phyloP scores from a whole-genome alignment of 2,888 invertebrate species.

The Cosmopolites sordidus region DNA sequence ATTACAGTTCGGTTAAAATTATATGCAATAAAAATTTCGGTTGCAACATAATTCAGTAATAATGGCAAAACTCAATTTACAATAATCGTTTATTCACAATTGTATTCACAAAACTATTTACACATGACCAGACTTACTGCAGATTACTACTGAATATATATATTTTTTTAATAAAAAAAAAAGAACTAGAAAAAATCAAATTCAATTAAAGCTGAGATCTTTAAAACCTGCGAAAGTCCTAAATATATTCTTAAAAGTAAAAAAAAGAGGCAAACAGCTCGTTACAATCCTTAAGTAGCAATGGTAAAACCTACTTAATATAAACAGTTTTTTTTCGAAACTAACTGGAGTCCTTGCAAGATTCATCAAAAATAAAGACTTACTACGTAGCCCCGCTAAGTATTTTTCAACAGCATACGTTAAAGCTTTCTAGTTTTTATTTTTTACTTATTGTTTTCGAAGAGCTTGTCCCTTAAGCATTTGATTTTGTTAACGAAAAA shows the following conservation, averaged over 20 bases:
- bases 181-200: conserved; percentile 21
- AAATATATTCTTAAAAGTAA: conserved; percentile 30
- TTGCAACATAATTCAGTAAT: neutral
- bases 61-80: neutral
- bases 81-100: conserved; percentile 13
- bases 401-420: neutral
- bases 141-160: conserved; percentile 1
- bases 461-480: conserved; percentile 78
- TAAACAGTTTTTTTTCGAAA: neutral
- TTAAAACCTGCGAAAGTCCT: conserved; percentile 34
- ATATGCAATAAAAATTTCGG: neutral
- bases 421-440: neutral
- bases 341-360: too few species aligned
- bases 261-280: conserved; percentile 16
- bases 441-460: conserved; percentile 52
- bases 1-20: conserved; percentile 9
- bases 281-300: neutral
- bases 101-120: conserved; percentile 18
- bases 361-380: too few species aligned
- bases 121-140: conserved; percentile 14
- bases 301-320: neutral
- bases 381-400: too few species aligned
- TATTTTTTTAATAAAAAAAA: neutral
- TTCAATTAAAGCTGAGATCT: conserved; percentile 37
- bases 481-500: conserved; percentile 94